These are phyloP conservation scores for Caenorhabditis afra DNA, from an alignment of 2,888 invertebrate species.

Conservation along the genomic window DNA sequence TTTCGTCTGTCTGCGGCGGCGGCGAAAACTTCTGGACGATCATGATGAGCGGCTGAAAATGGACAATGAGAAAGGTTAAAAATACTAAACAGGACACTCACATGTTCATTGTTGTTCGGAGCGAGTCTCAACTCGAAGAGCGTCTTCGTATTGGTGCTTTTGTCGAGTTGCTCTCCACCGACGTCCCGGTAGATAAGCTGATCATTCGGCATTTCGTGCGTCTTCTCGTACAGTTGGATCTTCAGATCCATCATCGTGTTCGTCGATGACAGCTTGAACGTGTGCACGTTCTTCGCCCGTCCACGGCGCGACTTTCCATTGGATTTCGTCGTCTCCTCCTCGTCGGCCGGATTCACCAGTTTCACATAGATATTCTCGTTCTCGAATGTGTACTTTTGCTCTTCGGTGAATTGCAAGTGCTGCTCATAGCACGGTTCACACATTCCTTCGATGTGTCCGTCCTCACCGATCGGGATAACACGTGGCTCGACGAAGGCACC, in stretches of 20 bases:
- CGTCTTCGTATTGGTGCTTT: conserved; percentile 63
- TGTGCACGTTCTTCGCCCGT: conserved; percentile 40
- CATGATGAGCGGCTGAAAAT: conserved; percentile 69
- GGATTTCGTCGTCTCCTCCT: conserved; percentile 34
- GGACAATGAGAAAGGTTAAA: neutral
- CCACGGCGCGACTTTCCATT: conserved; percentile 46
- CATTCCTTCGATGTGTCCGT: conserved; percentile 49
- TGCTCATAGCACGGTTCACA: conserved; percentile 63
- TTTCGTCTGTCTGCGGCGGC: conserved; percentile 45
- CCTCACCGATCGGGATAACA: conserved; percentile 11
- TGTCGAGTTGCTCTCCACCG: conserved; percentile 59
- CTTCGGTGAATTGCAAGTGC: conserved; percentile 40
- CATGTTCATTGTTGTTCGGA: conserved; percentile 72
- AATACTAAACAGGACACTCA: conserved; percentile 10
- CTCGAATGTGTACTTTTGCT: conserved; percentile 56
- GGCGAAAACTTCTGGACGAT: conserved; percentile 50
- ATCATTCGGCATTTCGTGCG: conserved; percentile 61
- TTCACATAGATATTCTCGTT: conserved; percentile 71
- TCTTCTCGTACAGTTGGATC: conserved; percentile 70
- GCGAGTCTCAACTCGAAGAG: conserved; percentile 69
- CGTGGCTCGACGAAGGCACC: neutral
- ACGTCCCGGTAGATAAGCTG: conserved; percentile 63
- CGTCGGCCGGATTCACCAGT: conserved; percentile 64
- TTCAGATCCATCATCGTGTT: conserved; percentile 73
- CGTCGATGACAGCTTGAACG: conserved; percentile 65